These are phyloP conservation scores for Gonatopus flavifemur DNA, from an alignment of 1,140 invertebrate genomes.

Conservation along the genomic window DNA sequence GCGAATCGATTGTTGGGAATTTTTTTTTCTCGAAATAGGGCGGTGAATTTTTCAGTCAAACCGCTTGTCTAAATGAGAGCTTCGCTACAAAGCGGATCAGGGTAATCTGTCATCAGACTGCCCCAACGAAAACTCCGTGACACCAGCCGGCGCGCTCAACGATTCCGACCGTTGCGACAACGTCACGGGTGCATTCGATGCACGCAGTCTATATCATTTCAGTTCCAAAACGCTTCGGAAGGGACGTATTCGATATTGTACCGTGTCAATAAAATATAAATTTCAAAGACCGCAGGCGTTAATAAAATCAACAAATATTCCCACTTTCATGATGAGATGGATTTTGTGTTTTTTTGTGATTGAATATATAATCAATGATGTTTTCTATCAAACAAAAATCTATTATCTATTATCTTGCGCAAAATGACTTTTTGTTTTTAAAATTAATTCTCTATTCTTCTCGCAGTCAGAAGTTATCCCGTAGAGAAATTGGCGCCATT, in stretches of 20 bases:
- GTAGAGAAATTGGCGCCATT: too few relatives aligned
- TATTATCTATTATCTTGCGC: too few relatives aligned
- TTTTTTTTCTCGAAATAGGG: slow-evolving; percentile 35
- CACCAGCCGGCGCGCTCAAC: slow-evolving; percentile 45
- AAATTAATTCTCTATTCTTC: too few relatives aligned
- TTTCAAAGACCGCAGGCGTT: too few relatives aligned
- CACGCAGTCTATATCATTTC: slow-evolving; percentile 1
- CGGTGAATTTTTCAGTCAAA: slow-evolving; percentile 57
- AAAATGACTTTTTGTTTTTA: too few relatives aligned
- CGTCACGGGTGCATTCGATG: slow-evolving; percentile 14
- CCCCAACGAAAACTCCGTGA: slow-evolving; percentile 44
- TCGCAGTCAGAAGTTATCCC: too few relatives aligned
- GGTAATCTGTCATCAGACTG: slow-evolving; percentile 59
- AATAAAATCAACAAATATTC: slow-evolving; percentile 3
- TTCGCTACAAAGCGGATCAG: slow-evolving; percentile 55
- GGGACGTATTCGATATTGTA: slow-evolving; percentile 8
- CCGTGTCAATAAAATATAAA: too few relatives aligned
- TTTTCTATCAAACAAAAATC: too few relatives aligned
- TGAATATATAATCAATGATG: too few relatives aligned
- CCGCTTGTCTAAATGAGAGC: slow-evolving; percentile 57
- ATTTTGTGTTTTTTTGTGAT: too few relatives aligned
- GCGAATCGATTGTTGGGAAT: too few relatives aligned
- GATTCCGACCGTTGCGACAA: slow-evolving; percentile 31
- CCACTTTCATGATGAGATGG: too few relatives aligned
- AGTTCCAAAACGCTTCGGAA: slow-evolving; percentile 13